Evolutionary conservation across 2,797 vertebrate species (phyloP).

Genomic region (Anguilla megastoma): DNA sequence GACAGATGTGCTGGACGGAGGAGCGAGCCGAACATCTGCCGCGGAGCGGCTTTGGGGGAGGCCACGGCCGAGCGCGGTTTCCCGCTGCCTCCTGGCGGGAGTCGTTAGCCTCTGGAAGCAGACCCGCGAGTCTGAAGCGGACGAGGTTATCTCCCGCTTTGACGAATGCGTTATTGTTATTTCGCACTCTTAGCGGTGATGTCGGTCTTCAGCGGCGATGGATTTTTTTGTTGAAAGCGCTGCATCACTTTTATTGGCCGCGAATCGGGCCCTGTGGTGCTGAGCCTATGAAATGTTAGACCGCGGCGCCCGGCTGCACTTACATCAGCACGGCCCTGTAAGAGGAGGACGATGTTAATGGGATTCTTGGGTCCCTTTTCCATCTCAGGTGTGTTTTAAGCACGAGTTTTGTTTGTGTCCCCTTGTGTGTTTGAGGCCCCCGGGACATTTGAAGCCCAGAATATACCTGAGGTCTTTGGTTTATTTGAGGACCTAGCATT

Average conservation of each 20-base stretch:
- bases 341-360: background rate
- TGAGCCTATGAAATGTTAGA: background rate
- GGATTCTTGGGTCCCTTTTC: background rate
- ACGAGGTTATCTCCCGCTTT: background rate
- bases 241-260: background rate
- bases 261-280: background rate
- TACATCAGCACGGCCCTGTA: background rate
- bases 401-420: background rate
- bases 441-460: background rate
- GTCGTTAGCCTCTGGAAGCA: background rate
- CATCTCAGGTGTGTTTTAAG: background rate
- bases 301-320: background rate
- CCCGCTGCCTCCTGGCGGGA: too few relatives aligned
- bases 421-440: background rate
- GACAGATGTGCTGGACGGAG: background rate
- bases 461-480: background rate
- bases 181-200: background rate
- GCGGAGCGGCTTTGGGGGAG: background rate
- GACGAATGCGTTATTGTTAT: background rate
- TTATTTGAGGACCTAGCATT: background rate
- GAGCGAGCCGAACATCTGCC: background rate
- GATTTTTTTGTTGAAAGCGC: background rate
- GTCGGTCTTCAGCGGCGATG: background rate
- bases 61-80: background rate
- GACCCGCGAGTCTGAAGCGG: background rate